Percentiles rank a stretch among this genome's conserved stretches.
Evolutionary conservation across 2,113 vertebrate species (phyloP).

Genomic region (Trematocara marginatum): DNA sequence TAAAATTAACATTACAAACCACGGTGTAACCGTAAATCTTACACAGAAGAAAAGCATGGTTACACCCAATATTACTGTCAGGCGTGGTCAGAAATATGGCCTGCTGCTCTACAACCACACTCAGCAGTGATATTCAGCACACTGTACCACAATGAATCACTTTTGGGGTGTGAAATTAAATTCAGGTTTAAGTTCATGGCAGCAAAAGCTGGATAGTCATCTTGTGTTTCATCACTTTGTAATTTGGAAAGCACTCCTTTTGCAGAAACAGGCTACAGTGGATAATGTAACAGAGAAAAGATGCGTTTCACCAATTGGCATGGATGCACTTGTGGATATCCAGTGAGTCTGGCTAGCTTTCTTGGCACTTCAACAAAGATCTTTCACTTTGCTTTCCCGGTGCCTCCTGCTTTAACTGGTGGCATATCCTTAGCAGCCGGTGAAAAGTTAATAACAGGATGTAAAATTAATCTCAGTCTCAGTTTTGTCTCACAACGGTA

Average conservation of each 20-base stretch:
- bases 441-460: slow-evolving; percentile 24
- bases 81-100: not conserved
- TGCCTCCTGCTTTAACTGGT: not conserved
- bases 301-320: not conserved
- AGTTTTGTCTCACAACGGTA: not conserved
- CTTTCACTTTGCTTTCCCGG: not conserved
- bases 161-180: slow-evolving; percentile 45
- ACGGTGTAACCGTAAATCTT: not conserved
- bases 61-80: not conserved
- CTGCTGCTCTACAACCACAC: not conserved
- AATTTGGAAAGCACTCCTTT: slow-evolving; percentile 18
- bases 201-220: not conserved
- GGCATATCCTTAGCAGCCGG: not conserved
- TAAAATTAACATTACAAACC: not conserved
- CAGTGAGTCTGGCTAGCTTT: not conserved
- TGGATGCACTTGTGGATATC: slow-evolving; percentile 1
- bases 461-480: slow-evolving; percentile 13
- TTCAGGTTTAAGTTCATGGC: slow-evolving; percentile 22
- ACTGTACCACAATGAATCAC: slow-evolving; percentile 24
- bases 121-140: not conserved
- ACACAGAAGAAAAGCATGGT: not conserved
- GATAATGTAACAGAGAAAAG: slow-evolving; percentile 1
- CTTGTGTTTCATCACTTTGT: slow-evolving; percentile 35
- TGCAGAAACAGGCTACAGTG: not conserved
- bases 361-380: slow-evolving; percentile 7